These are phyloP conservation scores for Myxocyprinus asiaticus DNA, from an alignment of 2,113 vertebrate genomes.

Conservation along the genomic window DNA sequence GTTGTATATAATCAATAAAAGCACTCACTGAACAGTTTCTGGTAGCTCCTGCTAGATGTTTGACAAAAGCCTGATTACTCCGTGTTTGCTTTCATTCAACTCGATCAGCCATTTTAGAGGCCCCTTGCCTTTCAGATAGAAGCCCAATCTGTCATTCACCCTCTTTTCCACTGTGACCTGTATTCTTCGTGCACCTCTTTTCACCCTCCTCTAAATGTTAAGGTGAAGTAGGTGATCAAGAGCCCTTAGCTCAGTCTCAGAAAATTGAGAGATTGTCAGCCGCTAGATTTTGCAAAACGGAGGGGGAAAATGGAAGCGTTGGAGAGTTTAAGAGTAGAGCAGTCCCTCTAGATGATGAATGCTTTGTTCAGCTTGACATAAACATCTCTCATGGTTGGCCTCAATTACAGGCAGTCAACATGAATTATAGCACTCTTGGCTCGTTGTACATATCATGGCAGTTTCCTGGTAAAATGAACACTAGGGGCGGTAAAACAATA, in stretches of 20 bases:
- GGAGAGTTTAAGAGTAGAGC: not conserved
- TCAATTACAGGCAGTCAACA: constrained; percentile 16
- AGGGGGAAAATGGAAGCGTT: not conserved
- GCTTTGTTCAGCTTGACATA: constrained; percentile 38
- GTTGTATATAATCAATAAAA: not conserved
- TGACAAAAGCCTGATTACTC: not conserved
- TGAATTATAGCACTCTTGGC: constrained; percentile 18
- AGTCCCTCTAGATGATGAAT: constrained; percentile 19
- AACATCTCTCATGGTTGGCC: constrained; percentile 16
- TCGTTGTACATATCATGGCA: no score
- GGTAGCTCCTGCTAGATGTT: not conserved
- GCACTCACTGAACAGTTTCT: not conserved
- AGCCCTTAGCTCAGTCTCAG: constrained; percentile 37
- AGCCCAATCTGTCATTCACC: constrained; percentile 46
- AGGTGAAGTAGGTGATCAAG: constrained; percentile 50
- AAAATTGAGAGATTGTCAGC: constrained; percentile 5
- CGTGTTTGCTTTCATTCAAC: constrained; percentile 1
- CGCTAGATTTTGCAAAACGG: constrained; percentile 29
- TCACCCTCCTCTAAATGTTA: constrained; percentile 28
- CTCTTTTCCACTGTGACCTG: constrained; percentile 31
- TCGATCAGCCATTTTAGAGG: constrained; percentile 38
- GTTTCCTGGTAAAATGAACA: no score
- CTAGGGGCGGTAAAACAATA: no score
- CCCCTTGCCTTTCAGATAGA: constrained; percentile 31
- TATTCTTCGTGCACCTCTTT: constrained; percentile 10